Percentiles rank a stretch among this genome's conserved stretches.
These are phyloP conservation scores for Acipenser transmontanus DNA, from an alignment of 2,797 vertebrate genomes.

Conservation along the genomic window DNA sequence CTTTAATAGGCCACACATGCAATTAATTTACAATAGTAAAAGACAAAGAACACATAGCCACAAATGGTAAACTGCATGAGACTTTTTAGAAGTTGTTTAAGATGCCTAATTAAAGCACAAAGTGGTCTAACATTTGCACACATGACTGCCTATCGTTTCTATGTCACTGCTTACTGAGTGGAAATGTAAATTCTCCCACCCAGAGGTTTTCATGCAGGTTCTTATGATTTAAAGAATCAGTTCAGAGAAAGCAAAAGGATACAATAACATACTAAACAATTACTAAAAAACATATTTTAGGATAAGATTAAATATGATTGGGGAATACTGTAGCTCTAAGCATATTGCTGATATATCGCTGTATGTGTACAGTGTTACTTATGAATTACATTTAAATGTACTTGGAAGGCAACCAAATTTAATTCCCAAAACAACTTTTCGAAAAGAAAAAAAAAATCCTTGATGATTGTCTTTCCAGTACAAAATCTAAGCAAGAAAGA, in stretches of 20 bases:
- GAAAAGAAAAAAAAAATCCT: slow-evolving; percentile 17
- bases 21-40: too few species aligned
- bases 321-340: too few species aligned
- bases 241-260: slow-evolving; percentile 24
- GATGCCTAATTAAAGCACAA: too few species aligned
- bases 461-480: slow-evolving; percentile 16
- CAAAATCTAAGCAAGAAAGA: slow-evolving; percentile 6
- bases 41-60: too few species aligned
- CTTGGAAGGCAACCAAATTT: slow-evolving; percentile 29
- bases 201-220: slow-evolving; percentile 27
- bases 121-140: too few species aligned
- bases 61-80: too few species aligned
- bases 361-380: background rate
- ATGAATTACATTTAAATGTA: slow-evolving; percentile 29
- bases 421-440: slow-evolving; percentile 17
- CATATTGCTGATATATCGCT: too few species aligned
- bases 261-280: slow-evolving; percentile 27
- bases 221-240: slow-evolving; percentile 18
- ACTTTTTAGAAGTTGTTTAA: too few species aligned
- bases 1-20: too few species aligned
- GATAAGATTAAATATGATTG: slow-evolving; percentile 25
- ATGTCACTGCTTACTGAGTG: too few species aligned
- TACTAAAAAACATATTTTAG: slow-evolving; percentile 35
- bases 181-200: too few species aligned
- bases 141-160: too few species aligned